Conservation (phyloP, 2,888 invertebrate genomes). For the Cybosia mesomella region DNA sequence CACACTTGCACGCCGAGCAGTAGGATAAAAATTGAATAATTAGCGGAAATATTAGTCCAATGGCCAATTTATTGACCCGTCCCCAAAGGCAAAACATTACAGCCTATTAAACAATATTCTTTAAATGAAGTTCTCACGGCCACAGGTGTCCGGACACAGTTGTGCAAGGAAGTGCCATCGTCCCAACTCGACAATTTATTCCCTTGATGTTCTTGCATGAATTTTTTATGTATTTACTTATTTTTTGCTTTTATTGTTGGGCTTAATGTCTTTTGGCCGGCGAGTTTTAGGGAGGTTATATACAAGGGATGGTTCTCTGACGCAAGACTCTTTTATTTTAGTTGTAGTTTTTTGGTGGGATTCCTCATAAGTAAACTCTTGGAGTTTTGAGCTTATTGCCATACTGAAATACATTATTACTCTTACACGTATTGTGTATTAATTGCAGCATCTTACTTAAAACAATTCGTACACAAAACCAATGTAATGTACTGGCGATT, state of each 20-base stretch:
- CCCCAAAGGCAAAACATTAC: background rate
- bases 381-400: too few relatives aligned
- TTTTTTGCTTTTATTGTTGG: background rate
- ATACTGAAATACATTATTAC: too few relatives aligned
- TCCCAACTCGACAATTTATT: conserved; percentile 3
- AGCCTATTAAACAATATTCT: conserved; percentile 5
- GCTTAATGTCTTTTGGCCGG: background rate
- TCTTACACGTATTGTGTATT: too few relatives aligned
- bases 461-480: too few relatives aligned
- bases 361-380: too few relatives aligned
- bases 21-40: background rate
- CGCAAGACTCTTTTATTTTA: background rate
- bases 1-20: too few relatives aligned
- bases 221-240: background rate
- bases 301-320: background rate
- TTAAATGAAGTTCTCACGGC: conserved; percentile 5
- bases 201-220: background rate
- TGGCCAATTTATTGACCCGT: background rate
- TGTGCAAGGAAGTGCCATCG: conserved; percentile 9
- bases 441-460: too few relatives aligned
- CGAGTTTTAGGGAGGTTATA: background rate
- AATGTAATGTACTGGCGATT: too few relatives aligned
- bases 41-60: background rate
- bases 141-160: conserved; percentile 18
- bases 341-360: too few relatives aligned